phyloP scores from a whole-genome alignment of 2,797 vertebrate genomes.

The Diplodus sargus region DNA sequence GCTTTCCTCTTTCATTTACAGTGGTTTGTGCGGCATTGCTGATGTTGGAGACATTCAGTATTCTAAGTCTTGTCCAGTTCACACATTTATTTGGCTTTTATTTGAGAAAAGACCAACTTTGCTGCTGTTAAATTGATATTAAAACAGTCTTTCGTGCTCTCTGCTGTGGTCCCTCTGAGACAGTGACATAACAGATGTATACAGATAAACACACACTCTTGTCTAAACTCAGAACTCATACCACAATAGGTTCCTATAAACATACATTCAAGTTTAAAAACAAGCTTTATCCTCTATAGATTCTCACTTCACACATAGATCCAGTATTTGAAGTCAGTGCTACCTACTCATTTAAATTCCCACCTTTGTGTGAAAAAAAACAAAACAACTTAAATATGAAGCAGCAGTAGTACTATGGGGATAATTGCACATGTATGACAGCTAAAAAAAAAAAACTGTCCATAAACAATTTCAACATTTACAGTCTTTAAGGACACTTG shows the following conservation, averaged over 20 bases:
- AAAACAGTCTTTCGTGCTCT: slow-evolving; percentile 48
- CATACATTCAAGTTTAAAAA: slow-evolving; percentile 5
- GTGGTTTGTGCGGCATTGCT: slow-evolving; percentile 10
- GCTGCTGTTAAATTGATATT: slow-evolving; percentile 54
- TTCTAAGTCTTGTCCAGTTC: slow-evolving; percentile 21
- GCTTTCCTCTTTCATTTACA: slow-evolving; percentile 14
- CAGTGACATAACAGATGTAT: slow-evolving; percentile 11
- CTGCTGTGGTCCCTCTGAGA: slow-evolving; percentile 27
- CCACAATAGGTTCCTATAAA: background rate
- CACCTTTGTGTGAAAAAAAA: slow-evolving; percentile 9
- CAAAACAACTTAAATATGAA: slow-evolving; percentile 34
- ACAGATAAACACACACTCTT: slow-evolving; percentile 3
- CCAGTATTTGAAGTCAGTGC: slow-evolving; percentile 10
- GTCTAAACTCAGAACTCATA: background rate
- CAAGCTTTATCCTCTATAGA: background rate
- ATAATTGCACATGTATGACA: background rate
- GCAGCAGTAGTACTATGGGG: slow-evolving; percentile 12
- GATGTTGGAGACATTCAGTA: background rate
- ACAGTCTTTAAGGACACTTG: slow-evolving; percentile 77
- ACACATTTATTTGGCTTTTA: slow-evolving; percentile 51
- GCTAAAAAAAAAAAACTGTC: slow-evolving; percentile 1
- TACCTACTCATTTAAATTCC: background rate
- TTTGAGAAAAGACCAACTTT: slow-evolving; percentile 25
- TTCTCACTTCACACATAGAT: background rate
- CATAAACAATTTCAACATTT: slow-evolving; percentile 25